phyloP scores from a whole-genome alignment of 2,113 vertebrate species.

The Megatriorchis doriae region DNA sequence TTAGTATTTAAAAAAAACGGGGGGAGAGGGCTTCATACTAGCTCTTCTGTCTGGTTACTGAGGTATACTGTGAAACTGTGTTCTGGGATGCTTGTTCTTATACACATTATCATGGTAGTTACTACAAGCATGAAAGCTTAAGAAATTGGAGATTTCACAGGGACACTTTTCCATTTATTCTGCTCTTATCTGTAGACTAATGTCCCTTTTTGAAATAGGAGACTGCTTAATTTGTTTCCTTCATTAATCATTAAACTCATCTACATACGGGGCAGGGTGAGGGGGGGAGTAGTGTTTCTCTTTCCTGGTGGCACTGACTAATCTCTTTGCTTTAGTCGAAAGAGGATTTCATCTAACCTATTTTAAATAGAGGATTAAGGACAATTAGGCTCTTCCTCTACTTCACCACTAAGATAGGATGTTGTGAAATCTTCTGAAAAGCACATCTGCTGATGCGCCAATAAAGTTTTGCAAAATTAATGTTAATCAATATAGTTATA shows the following conservation, averaged over 20 bases:
- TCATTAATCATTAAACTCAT: not conserved
- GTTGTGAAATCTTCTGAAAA: slow-evolving; percentile 42
- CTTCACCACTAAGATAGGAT: slow-evolving; percentile 9
- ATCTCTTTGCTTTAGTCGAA: slow-evolving; percentile 67
- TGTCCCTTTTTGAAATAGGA: not conserved
- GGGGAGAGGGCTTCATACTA: not conserved
- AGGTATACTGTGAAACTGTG: not conserved
- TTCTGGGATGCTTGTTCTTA: not conserved
- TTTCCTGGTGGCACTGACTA: slow-evolving; percentile 35
- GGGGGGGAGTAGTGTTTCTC: not conserved
- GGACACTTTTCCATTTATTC: not conserved
- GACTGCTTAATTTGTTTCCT: not conserved
- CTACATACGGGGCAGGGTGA: not conserved
- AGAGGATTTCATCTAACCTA: slow-evolving; percentile 78
- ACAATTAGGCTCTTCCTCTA: slow-evolving; percentile 54
- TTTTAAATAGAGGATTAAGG: slow-evolving; percentile 77
- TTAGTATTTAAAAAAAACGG: not conserved
- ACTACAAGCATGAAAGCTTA: not conserved
- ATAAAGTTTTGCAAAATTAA: not conserved
- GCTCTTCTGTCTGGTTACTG: not conserved
- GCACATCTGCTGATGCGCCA: not conserved
- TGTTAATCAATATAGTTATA: not conserved
- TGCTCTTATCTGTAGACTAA: not conserved
- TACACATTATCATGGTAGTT: not conserved
- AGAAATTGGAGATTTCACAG: not conserved